Evolutionary conservation across 2,888 invertebrate genomes (phyloP).

Genomic region (Spisula solida): DNA sequence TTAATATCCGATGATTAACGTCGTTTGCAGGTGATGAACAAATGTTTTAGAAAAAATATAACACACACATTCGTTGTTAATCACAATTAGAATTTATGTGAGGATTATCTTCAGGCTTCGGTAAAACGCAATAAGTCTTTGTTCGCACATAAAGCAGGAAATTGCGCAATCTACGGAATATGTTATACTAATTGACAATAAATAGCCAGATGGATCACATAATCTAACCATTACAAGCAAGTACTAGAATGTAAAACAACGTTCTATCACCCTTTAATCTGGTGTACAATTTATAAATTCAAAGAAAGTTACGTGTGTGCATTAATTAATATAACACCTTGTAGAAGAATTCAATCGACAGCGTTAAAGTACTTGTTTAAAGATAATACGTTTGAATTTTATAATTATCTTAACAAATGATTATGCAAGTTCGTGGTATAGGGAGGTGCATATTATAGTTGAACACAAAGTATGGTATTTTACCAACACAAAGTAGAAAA

Average conservation of each 20-base stretch:
- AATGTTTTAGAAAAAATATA: background rate
- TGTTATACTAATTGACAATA: constrained; percentile 26
- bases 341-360: background rate
- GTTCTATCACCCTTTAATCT: constrained; percentile 55
- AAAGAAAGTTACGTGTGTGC: constrained; percentile 47
- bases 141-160: constrained; percentile 9
- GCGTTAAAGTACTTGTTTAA: background rate
- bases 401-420: constrained; percentile 26
- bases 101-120: background rate
- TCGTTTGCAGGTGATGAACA: background rate
- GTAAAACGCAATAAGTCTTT: background rate
- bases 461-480: background rate
- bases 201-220: constrained; percentile 28
- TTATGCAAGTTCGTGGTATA: background rate
- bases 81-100: constrained; percentile 10
- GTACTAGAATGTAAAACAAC: constrained; percentile 31
- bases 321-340: constrained; percentile 65
- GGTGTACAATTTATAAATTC: constrained; percentile 53
- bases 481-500: background rate
- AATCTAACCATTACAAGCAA: constrained; percentile 14
- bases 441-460: background rate
- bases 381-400: constrained; percentile 26
- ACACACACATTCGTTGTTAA: constrained; percentile 15
- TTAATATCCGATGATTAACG: background rate
- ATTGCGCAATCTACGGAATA: constrained; percentile 7